Base-by-base conservation (phyloP, 2,888 invertebrate species). In the Prosopocoilus inquinatus region DNA sequence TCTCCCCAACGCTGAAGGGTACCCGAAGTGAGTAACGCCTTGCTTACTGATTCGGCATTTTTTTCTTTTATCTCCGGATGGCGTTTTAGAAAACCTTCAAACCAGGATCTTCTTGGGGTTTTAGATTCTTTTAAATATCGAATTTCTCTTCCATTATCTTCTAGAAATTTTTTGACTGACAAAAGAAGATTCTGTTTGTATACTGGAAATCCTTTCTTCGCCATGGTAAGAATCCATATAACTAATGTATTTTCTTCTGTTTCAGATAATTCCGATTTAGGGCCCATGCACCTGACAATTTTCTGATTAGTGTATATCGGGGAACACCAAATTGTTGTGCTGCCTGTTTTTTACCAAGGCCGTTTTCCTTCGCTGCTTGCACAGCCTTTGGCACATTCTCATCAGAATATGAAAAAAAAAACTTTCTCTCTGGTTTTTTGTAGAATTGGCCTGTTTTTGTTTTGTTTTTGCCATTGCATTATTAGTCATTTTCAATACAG, bases 51-150 rank as follows among this genome's bases (percentile, higher is more conserved):
- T n/a, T n/a, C n/a, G n/a, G n/a, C n/a, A n/a, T n/a, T n/a, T n/a
- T n/a, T n/a, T n/a, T n/a, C n/a, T n/a, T n/a, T n/a, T n/a, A n/a
- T n/a, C n/a, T n/a, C n/a, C n/a, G n/a, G n/a, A n/a, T n/a, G n/a
- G n/a, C n/a, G n/a, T n/a, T n/a, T n/a, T n/a, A n/a, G n/a, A n/a
- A n/a, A n/a, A n/a, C n/a, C n/a, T n/a, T n/a, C n/a, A n/a, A n/a
- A n/a, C n/a, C n/a, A n/a, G n/a, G n/a, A n/a, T n/a, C n/a, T n/a
- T n/a, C n/a, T n/a, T n/a, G n/a, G n/a, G n/a, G n/a, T n/a, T n/a
- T 50, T 55, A 39, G 47, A 44, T 28, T 55, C 36, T 16, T 56
- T 52, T 47, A 51, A 11, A 35, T 51, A 56, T n/a, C 52, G 48
- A 47, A 36, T 47, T 52, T 52, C 38, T 28, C 52, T 52, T 4